These are phyloP conservation scores for Rhynchonycteris naso DNA, from an alignment of 2,797 vertebrate species.

Conservation along the genomic window DNA sequence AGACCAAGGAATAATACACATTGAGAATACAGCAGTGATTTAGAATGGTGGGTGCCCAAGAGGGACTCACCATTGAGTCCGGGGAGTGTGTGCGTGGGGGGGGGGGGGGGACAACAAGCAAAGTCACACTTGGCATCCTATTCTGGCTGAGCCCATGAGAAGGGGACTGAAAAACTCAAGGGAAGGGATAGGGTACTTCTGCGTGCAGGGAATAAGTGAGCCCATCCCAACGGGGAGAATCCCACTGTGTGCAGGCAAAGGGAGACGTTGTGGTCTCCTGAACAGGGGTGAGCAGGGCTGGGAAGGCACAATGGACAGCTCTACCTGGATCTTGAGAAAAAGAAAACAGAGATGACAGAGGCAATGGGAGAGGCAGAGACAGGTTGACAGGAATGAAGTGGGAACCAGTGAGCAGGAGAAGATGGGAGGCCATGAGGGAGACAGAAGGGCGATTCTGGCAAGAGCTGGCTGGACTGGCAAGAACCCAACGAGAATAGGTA, in stretches of 20 bases:
- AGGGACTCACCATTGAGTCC: not conserved
- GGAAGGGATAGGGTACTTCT: not conserved
- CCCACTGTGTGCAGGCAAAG: not conserved
- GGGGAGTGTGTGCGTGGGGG: too few relatives aligned
- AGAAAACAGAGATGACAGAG: not conserved
- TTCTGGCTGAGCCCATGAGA: not conserved
- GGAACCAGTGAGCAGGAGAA: not conserved
- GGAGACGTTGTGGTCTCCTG: not conserved
- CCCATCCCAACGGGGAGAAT: not conserved
- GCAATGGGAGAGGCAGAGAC: not conserved
- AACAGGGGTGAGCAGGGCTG: not conserved
- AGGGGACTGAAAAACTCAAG: not conserved
- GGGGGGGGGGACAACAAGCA: not conserved
- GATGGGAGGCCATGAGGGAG: not conserved
- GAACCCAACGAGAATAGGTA: not conserved
- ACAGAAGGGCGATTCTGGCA: not conserved
- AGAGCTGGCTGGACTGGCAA: not conserved
- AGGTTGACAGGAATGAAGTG: not conserved
- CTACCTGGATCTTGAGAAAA: not conserved
- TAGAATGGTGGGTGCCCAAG: not conserved
- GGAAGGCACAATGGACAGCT: not conserved
- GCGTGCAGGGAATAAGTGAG: accelerated
- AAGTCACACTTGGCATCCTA: not conserved
- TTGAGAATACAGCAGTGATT: not conserved
- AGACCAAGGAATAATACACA: not conserved